Evolutionary conservation across 2,888 invertebrate genomes (phyloP), one percentile per base, ranked within the genome.

Genomic region (Steinernema hermaphroditum): DNA sequence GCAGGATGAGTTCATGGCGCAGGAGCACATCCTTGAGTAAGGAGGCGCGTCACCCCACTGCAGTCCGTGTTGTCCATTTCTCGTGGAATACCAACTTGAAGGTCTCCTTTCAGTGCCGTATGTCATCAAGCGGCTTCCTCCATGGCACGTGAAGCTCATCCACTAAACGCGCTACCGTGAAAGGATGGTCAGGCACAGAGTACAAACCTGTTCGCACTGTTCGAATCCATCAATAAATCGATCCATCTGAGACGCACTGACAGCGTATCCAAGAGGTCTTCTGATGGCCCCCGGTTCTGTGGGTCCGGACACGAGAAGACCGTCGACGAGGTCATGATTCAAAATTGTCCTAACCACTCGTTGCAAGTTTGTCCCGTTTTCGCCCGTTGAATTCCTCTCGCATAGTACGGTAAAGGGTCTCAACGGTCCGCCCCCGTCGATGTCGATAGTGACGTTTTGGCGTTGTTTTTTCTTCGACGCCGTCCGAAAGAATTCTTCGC

Each of bases 21-120:
- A 85, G 9, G 79, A 73, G 43, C 85, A 85, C 83, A 85, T 83
- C 50, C 85, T 68, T 0, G 81, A 81, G 73, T 82, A 85, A 12
- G 85, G 85, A 1, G 85, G 84, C 2, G 85, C 84, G 54, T 82
- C 82, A 16, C 82, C 84, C 85, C 85, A 85, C 74, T 85, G 83
- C 44, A 83, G 73, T 9, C 82, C 78, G 43, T 79, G 79, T 57
- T 79, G 79, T 4, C 78, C 79, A 49, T 81, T 81, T 22, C 79
- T 71, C 1, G 81, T 79, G 46, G 79, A 73, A 57, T 78, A 80
- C 81, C 85, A 85, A 2, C 80, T 80, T 2, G 83, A 83, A 0
- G 85, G 85, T 9, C 82, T 77, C 72, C 82, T 71, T 71, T 85
- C 85, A 16, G 81, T 80, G 1, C 80, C 81, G 70, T 81, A 83